A percentile compares a stretch with the other conserved stretches of the same genome.
Conservation (phyloP, 2,888 invertebrate species). For the Caenorhabditis becei region DNA sequence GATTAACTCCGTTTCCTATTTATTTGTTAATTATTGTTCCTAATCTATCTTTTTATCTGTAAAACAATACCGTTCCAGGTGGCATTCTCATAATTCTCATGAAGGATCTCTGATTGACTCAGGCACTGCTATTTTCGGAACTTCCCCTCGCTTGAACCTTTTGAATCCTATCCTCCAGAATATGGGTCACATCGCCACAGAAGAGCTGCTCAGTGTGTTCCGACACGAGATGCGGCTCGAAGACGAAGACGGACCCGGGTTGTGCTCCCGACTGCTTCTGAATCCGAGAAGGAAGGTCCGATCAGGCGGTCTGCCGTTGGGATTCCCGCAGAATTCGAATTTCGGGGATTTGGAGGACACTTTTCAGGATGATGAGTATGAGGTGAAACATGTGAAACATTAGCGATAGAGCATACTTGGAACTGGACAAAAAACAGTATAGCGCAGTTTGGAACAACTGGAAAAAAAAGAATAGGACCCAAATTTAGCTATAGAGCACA, state of each 20-base stretch:
- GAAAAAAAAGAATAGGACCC: no score
- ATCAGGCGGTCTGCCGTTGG: slow-evolving; percentile 69
- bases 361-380: slow-evolving; percentile 50
- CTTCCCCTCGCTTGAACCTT: not conserved
- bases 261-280: slow-evolving; percentile 54
- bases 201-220: slow-evolving; percentile 66
- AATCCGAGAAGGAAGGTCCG: slow-evolving; percentile 54
- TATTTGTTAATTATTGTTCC: slow-evolving; percentile 23
- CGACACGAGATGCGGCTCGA: slow-evolving; percentile 66
- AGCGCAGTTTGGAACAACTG: no score
- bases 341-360: slow-evolving; percentile 37
- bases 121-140: not conserved
- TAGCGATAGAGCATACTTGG: no score
- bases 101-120: slow-evolving; percentile 27
- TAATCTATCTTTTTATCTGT: not conserved
- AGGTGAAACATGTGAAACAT: slow-evolving; percentile 36
- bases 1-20: not conserved
- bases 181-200: slow-evolving; percentile 66
- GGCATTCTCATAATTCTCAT: not conserved
- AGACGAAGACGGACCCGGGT: slow-evolving; percentile 67
- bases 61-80: no score
- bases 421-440: slow-evolving; percentile 7
- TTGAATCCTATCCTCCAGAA: not conserved
- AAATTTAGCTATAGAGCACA: no score
- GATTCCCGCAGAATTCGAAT: slow-evolving; percentile 58